phyloP scores from a whole-genome alignment of 2,888 invertebrate genomes.

The Acrobasis consociella region DNA sequence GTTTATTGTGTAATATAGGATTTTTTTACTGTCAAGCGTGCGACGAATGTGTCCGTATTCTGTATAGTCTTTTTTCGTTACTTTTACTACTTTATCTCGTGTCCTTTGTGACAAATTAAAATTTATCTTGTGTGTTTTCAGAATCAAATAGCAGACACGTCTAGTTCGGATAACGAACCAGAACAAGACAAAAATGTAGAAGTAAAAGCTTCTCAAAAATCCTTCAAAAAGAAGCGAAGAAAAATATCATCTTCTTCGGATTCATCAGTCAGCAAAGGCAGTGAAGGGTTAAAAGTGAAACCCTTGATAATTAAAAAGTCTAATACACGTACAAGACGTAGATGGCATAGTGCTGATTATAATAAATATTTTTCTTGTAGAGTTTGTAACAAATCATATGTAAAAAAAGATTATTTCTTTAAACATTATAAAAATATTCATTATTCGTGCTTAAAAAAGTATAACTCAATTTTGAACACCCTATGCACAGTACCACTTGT shows the following conservation, averaged over 20 bases:
- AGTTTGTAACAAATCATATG: slow-evolving; percentile 27
- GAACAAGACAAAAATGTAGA: neutral
- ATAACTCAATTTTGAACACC: slow-evolving; percentile 42
- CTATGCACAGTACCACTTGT: slow-evolving; percentile 50
- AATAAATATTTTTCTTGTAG: slow-evolving; percentile 31
- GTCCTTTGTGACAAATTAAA: too few relatives aligned
- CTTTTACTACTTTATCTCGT: too few relatives aligned
- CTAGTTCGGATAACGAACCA: neutral
- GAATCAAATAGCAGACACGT: neutral
- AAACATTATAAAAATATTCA: slow-evolving; percentile 25
- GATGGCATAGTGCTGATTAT: slow-evolving; percentile 23
- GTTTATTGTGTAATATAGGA: neutral
- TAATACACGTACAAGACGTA: neutral
- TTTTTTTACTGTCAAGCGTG: too few relatives aligned
- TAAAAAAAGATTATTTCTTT: slow-evolving; percentile 22
- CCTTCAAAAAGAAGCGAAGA: neutral
- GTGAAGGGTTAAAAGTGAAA: slow-evolving; percentile 7
- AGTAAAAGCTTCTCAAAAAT: neutral
- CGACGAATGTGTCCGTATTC: too few relatives aligned
- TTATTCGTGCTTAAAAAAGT: slow-evolving; percentile 36
- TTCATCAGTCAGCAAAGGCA: slow-evolving; percentile 1
- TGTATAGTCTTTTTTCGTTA: too few relatives aligned
- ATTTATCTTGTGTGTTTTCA: neutral
- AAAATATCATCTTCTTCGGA: slow-evolving; percentile 9
- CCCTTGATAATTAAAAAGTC: slow-evolving; percentile 6